These are phyloP conservation scores for Macroglossus sobrinus DNA, from an alignment of 2,113 vertebrate genomes.

Conservation along the genomic window DNA sequence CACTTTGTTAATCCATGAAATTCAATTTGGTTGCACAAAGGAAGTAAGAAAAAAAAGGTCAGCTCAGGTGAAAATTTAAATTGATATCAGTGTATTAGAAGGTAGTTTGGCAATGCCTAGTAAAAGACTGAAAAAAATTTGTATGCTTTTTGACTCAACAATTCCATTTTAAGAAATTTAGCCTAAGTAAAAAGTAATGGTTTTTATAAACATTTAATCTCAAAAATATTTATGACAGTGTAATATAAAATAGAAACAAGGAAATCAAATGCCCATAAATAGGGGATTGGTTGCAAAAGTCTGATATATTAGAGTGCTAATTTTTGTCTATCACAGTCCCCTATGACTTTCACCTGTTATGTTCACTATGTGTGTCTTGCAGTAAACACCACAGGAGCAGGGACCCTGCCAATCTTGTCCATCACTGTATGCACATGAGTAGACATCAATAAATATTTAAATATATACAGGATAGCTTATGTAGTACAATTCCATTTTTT, in stretches of 20 bases:
- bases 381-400: neutral
- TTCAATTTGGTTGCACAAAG: neutral
- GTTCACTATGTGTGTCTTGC: neutral
- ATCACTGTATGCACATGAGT: neutral
- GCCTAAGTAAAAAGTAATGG: neutral
- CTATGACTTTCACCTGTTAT: neutral
- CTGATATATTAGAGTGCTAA: neutral
- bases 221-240: neutral
- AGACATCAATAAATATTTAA: neutral
- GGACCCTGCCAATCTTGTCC: neutral
- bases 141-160: neutral
- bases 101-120: neutral
- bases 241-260: neutral
- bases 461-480: neutral
- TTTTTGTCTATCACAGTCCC: neutral
- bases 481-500: neutral
- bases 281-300: neutral
- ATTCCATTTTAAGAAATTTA: neutral
- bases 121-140: neutral
- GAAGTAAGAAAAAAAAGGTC: neutral
- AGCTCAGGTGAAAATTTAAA: neutral
- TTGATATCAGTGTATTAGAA: neutral
- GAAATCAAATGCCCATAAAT: neutral
- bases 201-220: constrained; percentile 19
- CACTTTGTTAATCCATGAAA: neutral